Conservation (phyloP, 2,888 invertebrate genomes). For the Limulus polyphemus region DNA sequence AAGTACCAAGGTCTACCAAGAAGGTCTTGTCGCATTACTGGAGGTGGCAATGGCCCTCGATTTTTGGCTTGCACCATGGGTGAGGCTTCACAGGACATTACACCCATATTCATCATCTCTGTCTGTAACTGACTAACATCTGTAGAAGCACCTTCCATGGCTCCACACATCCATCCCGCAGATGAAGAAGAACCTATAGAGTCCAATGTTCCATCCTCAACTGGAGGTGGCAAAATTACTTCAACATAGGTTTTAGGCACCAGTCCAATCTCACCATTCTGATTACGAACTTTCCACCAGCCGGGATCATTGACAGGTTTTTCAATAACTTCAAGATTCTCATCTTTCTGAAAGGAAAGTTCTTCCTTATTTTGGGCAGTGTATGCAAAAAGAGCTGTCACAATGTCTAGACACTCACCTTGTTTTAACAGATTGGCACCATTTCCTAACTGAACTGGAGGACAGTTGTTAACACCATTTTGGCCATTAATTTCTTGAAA, state of each 20-base stretch:
- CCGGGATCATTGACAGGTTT: slow-evolving; percentile 95
- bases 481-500: slow-evolving; percentile 23
- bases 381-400: slow-evolving; percentile 70
- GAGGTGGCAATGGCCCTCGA: slow-evolving; percentile 41
- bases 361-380: slow-evolving; percentile 84
- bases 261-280: slow-evolving; percentile 79
- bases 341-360: slow-evolving; percentile 91
- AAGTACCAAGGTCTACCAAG: slow-evolving; percentile 91
- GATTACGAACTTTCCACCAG: slow-evolving; percentile 93
- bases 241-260: slow-evolving; percentile 91
- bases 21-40: slow-evolving; percentile 44
- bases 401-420: slow-evolving; percentile 56
- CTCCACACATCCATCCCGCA: slow-evolving; percentile 15
- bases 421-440: slow-evolving; percentile 19
- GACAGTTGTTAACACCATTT: slow-evolving; percentile 8
- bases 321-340: slow-evolving; percentile 88
- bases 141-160: slow-evolving; percentile 14
- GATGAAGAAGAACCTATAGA: slow-evolving; percentile 16
- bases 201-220: slow-evolving; percentile 9
- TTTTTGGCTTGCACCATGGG: slow-evolving; percentile 17
- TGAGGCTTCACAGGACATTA: slow-evolving; percentile 17
- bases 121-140: slow-evolving; percentile 15
- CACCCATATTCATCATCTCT: slow-evolving; percentile 15
- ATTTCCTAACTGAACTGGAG: slow-evolving; percentile 12
- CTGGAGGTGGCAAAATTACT: slow-evolving; percentile 36